Evolutionary conservation across 2,888 invertebrate genomes (phyloP), one percentile per base, ranked within the genome.

Genomic region (Trichopoda pennipes): DNA sequence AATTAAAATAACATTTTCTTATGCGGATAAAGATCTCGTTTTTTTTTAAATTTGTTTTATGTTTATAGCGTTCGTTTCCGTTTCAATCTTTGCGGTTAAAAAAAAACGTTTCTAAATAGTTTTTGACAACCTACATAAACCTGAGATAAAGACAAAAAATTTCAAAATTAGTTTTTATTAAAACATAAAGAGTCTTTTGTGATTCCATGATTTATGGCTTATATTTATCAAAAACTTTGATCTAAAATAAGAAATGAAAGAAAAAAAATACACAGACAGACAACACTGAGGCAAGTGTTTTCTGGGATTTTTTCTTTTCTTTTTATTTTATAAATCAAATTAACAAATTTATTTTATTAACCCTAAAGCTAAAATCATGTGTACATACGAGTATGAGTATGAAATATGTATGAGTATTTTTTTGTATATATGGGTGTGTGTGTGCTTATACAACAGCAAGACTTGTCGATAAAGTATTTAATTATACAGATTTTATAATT

Each of bases 161-260:
- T 12, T 12, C 12, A 38, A 63, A 49, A 32, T 61, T 64, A 28
- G 32, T 74, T 76, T 76, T 23, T 68, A 76, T 72, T 81, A 42
- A 81, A 77, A 73, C 12, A 38, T 12, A 49, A 56, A 42, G 47
- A n/a, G 73, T 66, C 12, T 66, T 69, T 56, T 68, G 56, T 56
- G 72, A 76, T 49, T 10, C 49, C 49, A 68, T 81, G 81, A 81
- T 81, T 81, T 81, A 81, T 76, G 72, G 68, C 49, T 23, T 16
- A 56, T 58, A 68, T 42, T 69, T 53, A 42, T 23, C 53, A 23
- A 66, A 72, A 64, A 51, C 28, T 23, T 53, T 7, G 56, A 70
- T 49, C 38, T 42, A 12, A 66, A 69, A 42, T 53, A 73, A 63
- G 49, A 56, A 38, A 55, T n/a, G 38, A 6, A 35, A 68, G 8